Percentiles rank a stretch among this genome's conserved stretches.
phyloP scores from a whole-genome alignment of 2,113 vertebrate species.

The Hippocampus guttulatus region DNA sequence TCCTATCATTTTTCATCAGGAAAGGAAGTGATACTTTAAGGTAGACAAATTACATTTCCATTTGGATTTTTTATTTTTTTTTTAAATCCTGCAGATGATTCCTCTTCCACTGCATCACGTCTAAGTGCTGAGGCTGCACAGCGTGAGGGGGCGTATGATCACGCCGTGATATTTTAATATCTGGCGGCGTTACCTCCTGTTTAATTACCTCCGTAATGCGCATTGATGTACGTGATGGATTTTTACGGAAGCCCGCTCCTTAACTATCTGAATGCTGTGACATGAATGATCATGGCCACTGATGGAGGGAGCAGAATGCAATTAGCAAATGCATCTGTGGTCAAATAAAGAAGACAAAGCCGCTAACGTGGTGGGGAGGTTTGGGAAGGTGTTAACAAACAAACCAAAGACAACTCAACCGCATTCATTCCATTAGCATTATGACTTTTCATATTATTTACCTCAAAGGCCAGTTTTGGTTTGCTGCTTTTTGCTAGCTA shows the following conservation, averaged over 20 bases:
- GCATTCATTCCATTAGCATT: not conserved
- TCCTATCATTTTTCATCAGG: constrained; percentile 82
- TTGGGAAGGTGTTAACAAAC: constrained; percentile 14
- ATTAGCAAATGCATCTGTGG: constrained; percentile 58
- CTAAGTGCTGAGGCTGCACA: constrained; percentile 53
- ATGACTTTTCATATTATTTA: no score
- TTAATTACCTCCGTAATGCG: constrained; percentile 80
- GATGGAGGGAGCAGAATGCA: constrained; percentile 50
- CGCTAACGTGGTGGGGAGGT: constrained; percentile 13
- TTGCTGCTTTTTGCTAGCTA: not conserved
- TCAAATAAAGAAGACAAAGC: constrained; percentile 42
- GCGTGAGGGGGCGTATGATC: constrained; percentile 64
- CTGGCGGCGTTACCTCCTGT: constrained; percentile 73
- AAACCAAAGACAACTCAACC: not conserved
- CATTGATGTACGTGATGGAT: constrained; percentile 81
- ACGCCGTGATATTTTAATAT: constrained; percentile 74
- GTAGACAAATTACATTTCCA: constrained; percentile 75
- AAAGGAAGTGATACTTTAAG: constrained; percentile 69
- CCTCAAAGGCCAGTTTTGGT: not conserved
- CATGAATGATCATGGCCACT: constrained; percentile 70
- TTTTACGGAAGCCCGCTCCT: constrained; percentile 76
- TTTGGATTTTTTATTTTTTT: constrained; percentile 53
- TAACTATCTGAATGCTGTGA: constrained; percentile 72
- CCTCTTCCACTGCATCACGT: constrained; percentile 52
- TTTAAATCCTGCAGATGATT: constrained; percentile 28